phyloP scores from a whole-genome alignment of 2,113 vertebrate species.

The Atherinomorus stipes region DNA sequence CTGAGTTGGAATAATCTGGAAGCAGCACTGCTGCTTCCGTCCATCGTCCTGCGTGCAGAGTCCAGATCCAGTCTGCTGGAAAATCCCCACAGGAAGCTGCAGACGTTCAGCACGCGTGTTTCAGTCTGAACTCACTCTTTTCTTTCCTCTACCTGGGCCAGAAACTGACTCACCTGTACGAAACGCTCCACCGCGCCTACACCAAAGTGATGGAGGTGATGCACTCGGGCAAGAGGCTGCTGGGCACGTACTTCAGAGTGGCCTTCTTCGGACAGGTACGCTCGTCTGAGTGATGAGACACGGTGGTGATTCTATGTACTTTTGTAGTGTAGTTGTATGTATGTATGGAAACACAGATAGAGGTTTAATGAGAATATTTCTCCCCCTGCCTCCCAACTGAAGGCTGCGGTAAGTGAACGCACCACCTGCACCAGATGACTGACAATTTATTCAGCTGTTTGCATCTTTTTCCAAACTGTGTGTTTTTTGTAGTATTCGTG shows the following conservation, averaged over 20 bases:
- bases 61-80: too few relatives aligned
- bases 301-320: too few relatives aligned
- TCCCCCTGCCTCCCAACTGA: constrained; percentile 74
- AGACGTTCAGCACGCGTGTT: too few relatives aligned
- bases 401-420: constrained; percentile 99
- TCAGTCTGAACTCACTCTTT: too few relatives aligned
- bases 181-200: constrained; percentile 95
- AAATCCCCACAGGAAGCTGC: too few relatives aligned
- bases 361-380: constrained; percentile 48
- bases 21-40: too few relatives aligned
- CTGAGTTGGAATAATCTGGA: too few relatives aligned
- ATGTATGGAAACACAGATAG: constrained; percentile 14
- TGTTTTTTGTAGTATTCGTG: neutral
- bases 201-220: constrained; percentile 99
- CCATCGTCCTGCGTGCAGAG: too few relatives aligned
- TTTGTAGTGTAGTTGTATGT: neutral
- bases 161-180: constrained; percentile 96
- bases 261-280: constrained; percentile 99
- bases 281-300: too few relatives aligned
- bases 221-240: constrained; percentile 92
- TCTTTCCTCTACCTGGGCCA: constrained; percentile 56
- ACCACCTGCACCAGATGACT: too few relatives aligned
- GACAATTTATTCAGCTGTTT: constrained; percentile 28
- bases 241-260: constrained; percentile 98
- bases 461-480: constrained; percentile 1